These are phyloP conservation scores for Diarsia dahlii DNA, from an alignment of 2,888 invertebrate genomes.

Conservation along the genomic window DNA sequence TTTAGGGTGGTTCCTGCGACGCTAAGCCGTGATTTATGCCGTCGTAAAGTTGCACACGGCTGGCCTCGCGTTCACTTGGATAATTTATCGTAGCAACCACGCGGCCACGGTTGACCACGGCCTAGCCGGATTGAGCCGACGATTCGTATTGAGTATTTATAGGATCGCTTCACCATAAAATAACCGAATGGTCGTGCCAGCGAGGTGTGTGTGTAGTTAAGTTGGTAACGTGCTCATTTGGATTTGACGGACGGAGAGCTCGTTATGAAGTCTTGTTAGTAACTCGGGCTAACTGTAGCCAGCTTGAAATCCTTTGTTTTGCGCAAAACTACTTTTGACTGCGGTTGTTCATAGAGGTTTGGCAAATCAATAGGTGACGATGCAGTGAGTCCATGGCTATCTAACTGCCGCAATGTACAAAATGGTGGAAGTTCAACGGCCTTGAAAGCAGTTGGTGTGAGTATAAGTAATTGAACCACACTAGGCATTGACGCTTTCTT, in stretches of 20 bases:
- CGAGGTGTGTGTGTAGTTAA: slow-evolving; percentile 30
- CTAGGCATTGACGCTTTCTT: too few species aligned
- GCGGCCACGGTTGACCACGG: slow-evolving; percentile 82
- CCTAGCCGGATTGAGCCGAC: slow-evolving; percentile 78
- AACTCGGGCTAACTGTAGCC: neutral
- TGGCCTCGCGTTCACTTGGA: slow-evolving; percentile 88
- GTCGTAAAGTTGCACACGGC: slow-evolving; percentile 87
- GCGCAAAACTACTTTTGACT: neutral
- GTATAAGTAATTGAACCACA: neutral
- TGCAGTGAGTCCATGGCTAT: neutral
- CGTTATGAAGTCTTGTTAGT: slow-evolving; percentile 29
- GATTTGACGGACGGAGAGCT: slow-evolving; percentile 29
- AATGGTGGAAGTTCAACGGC: neutral
- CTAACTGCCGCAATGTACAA: neutral
- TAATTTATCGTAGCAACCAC: slow-evolving; percentile 83
- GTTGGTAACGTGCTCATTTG: slow-evolving; percentile 36
- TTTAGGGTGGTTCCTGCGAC: slow-evolving; percentile 79
- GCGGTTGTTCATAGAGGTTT: neutral
- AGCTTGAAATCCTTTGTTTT: slow-evolving; percentile 1
- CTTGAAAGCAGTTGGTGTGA: neutral
- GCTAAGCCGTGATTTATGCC: slow-evolving; percentile 85
- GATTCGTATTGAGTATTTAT: slow-evolving; percentile 76
- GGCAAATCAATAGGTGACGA: neutral
- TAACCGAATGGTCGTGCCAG: slow-evolving; percentile 45
- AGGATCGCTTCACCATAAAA: slow-evolving; percentile 61